Evolutionary conservation across 2,797 vertebrate species (phyloP), one percentile per base, ranked within the genome.

Genomic region (Molothrus ater): DNA sequence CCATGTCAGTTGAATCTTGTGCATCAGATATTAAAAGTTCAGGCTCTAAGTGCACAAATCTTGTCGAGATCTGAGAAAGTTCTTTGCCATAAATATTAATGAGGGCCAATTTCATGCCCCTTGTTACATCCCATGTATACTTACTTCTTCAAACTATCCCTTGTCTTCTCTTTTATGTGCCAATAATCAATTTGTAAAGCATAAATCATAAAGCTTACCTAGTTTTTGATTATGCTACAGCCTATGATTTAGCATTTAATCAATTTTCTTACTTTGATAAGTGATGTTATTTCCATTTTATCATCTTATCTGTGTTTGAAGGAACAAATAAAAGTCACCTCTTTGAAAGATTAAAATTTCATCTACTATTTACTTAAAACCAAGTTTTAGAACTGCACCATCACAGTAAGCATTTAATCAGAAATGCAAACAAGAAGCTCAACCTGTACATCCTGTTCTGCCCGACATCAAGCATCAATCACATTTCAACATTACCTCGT

Each of bases 291-390:
- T 93, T 80, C 31, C 32, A 80, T 72, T 94, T 82, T 88, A 88
- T 63, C 73, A 63, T 36, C 63, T 59, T 48, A 68, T 91, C 94
- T 95, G 36, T 47, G 38, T 75, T 90, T 86, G 81, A 96, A 91
- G 40, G 84, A 89, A 86, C n/a, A 92, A 95, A 95, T 73, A 86
- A 45, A 82, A 96, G 60, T 45, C 65, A 93, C 76, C 65, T 91
- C 51, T 45, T 38, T 31, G 7, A 82, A 80, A 88, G 61, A 93
- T 73, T 93, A 64, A 88, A 74, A 32, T 45, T 36, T 45, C 28
- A n/a, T 20, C 36, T 61, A 9, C 43, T 43, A 85, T 65, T 89
- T 92, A 80, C 64, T 34, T 42, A 36, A 36, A 92, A 93, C 87
- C 93, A 84, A 91, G 69, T 95, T 90, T 70, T 60, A 42, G 48